Evolutionary conservation across 2,113 vertebrate genomes (phyloP).

Genomic region (Mesoclemmys tuberculata): DNA sequence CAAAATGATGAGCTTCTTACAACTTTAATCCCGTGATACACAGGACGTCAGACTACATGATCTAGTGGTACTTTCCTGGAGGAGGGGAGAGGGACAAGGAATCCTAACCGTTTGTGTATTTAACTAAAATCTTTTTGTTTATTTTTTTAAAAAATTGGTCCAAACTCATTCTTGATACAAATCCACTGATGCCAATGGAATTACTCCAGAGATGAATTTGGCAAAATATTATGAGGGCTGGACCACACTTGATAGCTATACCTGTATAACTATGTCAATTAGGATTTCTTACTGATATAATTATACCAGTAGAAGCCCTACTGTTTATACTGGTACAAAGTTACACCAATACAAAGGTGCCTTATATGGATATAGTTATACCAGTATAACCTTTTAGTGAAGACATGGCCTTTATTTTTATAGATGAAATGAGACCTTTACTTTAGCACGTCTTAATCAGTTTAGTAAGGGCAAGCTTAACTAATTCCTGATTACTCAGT

Average conservation of each 20-base stretch:
- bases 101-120: rapidly evolving
- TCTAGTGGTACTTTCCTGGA: too few species aligned
- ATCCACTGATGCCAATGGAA: neutral
- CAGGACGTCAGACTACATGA: too few species aligned
- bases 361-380: too few species aligned
- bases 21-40: too few species aligned
- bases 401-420: neutral
- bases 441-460: neutral
- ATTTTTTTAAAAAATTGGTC: neutral
- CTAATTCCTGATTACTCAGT: neutral
- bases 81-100: neutral
- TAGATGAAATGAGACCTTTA: neutral
- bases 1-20: neutral
- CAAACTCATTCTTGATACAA: neutral
- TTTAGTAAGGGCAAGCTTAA: neutral
- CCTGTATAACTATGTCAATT: neutral
- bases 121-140: neutral
- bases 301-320: neutral
- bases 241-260: neutral
- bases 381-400: neutral
- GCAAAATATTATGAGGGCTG: neutral
- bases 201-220: neutral
- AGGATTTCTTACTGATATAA: neutral
- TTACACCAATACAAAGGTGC: too few species aligned
- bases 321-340: neutral